Percentiles rank a stretch among this genome's conserved stretches.
Evolutionary conservation across 2,888 invertebrate species (phyloP).

Genomic region (Eremobia ochroleuca): DNA sequence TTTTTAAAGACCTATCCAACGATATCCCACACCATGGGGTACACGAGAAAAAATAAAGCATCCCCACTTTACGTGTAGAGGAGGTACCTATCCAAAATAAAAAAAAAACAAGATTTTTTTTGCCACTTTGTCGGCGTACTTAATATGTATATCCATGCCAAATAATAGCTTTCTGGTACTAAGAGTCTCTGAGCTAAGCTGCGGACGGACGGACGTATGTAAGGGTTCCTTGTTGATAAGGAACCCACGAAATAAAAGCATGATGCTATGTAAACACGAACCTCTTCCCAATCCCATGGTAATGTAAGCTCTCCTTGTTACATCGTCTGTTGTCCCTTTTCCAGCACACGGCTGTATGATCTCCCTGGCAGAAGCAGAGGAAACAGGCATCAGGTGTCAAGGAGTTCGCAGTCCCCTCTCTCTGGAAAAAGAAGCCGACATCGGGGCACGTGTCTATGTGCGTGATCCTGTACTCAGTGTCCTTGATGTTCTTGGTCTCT

Average conservation of each 20-base stretch:
- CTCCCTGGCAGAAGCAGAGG: constrained; percentile 82
- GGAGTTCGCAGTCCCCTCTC: constrained; percentile 67
- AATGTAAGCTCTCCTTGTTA: constrained; percentile 71
- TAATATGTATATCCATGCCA: no score
- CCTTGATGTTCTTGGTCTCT: constrained; percentile 21
- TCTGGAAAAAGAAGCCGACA: constrained; percentile 78
- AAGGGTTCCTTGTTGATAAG: no score
- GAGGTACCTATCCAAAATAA: no score
- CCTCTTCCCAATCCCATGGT: constrained; percentile 71
- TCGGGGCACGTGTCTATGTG: constrained; percentile 75
- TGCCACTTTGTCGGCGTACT: no score
- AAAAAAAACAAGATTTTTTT: no score
- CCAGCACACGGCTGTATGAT: constrained; percentile 79
- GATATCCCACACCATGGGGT: no score
- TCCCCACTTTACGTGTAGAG: no score
- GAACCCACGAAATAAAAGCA: background rate
- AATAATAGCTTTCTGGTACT: no score
- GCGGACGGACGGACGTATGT: no score
- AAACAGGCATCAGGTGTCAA: constrained; percentile 71
- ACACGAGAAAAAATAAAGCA: no score
- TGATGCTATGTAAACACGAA: constrained; percentile 40
- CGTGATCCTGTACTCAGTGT: constrained; percentile 68
- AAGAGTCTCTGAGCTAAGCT: no score
- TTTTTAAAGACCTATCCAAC: no score
- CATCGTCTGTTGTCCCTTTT: constrained; percentile 75